Conservation (phyloP, 2,797 vertebrate genomes). For the Harpagifer antarcticus region DNA sequence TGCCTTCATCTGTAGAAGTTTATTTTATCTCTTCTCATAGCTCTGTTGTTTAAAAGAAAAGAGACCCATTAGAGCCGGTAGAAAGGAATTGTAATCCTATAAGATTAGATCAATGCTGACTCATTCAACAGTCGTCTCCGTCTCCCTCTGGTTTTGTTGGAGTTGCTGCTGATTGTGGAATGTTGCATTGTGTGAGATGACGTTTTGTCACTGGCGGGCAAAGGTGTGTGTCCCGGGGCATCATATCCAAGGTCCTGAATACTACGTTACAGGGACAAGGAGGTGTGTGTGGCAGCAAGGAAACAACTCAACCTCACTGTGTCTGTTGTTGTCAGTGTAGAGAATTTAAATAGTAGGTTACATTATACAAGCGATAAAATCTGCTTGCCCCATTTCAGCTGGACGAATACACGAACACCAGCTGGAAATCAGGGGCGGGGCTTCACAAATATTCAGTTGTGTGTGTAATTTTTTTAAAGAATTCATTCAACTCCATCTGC, state of each 20-base stretch:
- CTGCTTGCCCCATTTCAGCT: neutral
- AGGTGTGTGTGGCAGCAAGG: constrained; percentile 6
- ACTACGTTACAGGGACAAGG: constrained; percentile 11
- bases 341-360: neutral
- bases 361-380: neutral
- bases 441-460: neutral
- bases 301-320: neutral
- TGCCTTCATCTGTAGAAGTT: constrained; percentile 60
- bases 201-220: constrained; percentile 5
- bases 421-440: neutral
- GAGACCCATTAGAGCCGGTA: constrained; percentile 46
- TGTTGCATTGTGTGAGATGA: constrained; percentile 62
- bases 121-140: constrained; percentile 40
- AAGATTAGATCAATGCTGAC: constrained; percentile 51
- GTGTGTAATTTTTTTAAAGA: too few relatives aligned
- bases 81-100: constrained; percentile 67
- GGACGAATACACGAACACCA: neutral
- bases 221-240: neutral
- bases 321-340: neutral
- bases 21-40: constrained; percentile 53
- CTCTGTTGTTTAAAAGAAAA: constrained; percentile 69
- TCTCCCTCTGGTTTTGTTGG: constrained; percentile 45
- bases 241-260: constrained; percentile 29
- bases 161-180: constrained; percentile 60
- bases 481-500: neutral